These are phyloP conservation scores for Xestia rhomboidea DNA, from an alignment of 2,888 invertebrate species.

Conservation along the genomic window DNA sequence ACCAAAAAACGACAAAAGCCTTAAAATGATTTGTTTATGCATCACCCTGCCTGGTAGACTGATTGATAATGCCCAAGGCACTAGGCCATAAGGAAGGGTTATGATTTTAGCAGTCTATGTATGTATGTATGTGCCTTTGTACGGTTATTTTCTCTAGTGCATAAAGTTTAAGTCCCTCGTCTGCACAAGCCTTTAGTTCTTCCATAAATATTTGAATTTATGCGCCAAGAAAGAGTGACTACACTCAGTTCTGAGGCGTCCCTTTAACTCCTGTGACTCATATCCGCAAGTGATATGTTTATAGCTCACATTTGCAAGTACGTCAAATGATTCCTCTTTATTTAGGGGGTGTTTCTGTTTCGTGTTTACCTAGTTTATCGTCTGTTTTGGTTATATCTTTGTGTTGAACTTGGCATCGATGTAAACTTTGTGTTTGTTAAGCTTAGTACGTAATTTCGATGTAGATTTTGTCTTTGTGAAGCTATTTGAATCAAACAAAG, in stretches of 20 bases:
- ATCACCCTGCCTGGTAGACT: not conserved
- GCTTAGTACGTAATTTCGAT: not conserved
- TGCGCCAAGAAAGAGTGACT: slow-evolving; percentile 36
- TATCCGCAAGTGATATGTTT: slow-evolving; percentile 44
- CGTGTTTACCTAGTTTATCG: slow-evolving; percentile 9
- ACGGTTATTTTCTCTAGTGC: not conserved
- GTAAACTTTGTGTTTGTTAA: not conserved
- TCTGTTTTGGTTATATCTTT: slow-evolving; percentile 20
- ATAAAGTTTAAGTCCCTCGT: not conserved
- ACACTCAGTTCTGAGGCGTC: slow-evolving; percentile 24
- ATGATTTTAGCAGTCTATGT: no score
- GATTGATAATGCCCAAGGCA: not conserved
- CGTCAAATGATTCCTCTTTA: slow-evolving; percentile 54
- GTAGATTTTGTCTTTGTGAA: not conserved
- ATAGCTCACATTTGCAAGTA: slow-evolving; percentile 46
- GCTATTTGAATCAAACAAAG: not conserved
- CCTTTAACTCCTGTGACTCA: slow-evolving; percentile 58
- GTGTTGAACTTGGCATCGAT: slow-evolving; percentile 14
- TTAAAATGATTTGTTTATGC: not conserved
- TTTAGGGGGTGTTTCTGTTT: slow-evolving; percentile 36
- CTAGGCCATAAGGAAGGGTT: no score
- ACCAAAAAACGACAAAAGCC: not conserved
- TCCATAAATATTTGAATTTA: slow-evolving; percentile 51
- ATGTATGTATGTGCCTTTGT: no score
- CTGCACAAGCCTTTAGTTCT: not conserved